Evolutionary conservation across 1,140 invertebrate species (phyloP).

Genomic region (Caenorhabditis brenneri): DNA sequence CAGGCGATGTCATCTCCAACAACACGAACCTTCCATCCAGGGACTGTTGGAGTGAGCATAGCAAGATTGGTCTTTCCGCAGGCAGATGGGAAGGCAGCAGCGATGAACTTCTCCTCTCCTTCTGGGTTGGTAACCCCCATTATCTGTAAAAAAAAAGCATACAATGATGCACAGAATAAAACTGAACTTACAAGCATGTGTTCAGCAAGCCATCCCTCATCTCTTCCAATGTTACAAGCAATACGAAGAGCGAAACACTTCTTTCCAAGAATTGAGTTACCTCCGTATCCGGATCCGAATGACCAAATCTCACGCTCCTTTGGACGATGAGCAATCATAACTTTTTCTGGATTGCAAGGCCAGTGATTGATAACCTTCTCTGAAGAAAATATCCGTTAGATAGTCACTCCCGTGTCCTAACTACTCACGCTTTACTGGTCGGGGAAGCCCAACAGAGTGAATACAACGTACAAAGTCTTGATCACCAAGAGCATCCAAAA

Average conservation of each 20-base stretch:
- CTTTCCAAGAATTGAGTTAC: slow-evolving; percentile 94
- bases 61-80: slow-evolving; percentile 49
- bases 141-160: background rate
- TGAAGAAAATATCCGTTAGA: too few species aligned
- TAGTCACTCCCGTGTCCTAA: too few species aligned
- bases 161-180: background rate
- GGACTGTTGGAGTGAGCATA: slow-evolving; percentile 40
- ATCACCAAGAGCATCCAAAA: slow-evolving; percentile 71
- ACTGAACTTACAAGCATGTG: slow-evolving; percentile 35
- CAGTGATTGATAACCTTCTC: slow-evolving; percentile 78
- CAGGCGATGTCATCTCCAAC: slow-evolving; percentile 53
- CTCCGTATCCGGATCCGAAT: slow-evolving; percentile 83
- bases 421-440: slow-evolving; percentile 72
- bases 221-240: slow-evolving; percentile 44
- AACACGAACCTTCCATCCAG: slow-evolving; percentile 46
- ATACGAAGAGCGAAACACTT: slow-evolving; percentile 82
- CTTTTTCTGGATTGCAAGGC: slow-evolving; percentile 92
- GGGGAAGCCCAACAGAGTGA: slow-evolving; percentile 87
- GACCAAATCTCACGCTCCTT: slow-evolving; percentile 81
- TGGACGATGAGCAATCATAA: slow-evolving; percentile 82
- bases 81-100: slow-evolving; percentile 43
- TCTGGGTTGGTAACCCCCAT: slow-evolving; percentile 45
- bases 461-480: slow-evolving; percentile 78
- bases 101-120: slow-evolving; percentile 49
- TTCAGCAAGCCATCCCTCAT: slow-evolving; percentile 52